phyloP scores from a whole-genome alignment of 2,797 vertebrate species.

The Chelidonichthys spinosus region DNA sequence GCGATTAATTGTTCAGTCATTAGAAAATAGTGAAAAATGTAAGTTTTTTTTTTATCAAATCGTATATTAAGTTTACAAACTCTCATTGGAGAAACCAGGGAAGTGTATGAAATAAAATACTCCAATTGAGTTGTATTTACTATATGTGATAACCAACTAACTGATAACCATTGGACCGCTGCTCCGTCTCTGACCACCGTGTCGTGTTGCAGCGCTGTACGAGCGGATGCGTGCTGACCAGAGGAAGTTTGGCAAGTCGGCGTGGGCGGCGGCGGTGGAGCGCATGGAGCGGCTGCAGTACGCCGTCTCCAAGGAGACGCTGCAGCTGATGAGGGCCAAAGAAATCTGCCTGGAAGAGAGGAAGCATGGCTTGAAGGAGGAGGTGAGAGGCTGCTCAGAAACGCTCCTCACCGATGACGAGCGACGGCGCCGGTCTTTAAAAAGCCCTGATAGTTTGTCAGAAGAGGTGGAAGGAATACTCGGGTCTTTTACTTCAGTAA shows the following conservation, averaged over 20 bases:
- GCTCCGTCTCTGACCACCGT: background rate
- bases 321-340: constrained; percentile 97
- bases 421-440: background rate
- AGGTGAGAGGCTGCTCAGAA: constrained; percentile 80
- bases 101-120: too few relatives aligned
- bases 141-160: too few relatives aligned
- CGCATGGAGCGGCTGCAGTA: constrained; percentile 97
- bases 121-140: too few relatives aligned
- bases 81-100: background rate
- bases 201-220: constrained; percentile 84
- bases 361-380: constrained; percentile 92
- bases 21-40: background rate
- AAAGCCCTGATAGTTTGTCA: background rate
- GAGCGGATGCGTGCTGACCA: constrained; percentile 97
- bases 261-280: constrained; percentile 93
- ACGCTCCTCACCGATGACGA: background rate
- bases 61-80: background rate
- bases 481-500: background rate
- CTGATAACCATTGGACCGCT: background rate
- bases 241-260: constrained; percentile 95
- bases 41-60: background rate
- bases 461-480: background rate
- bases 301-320: constrained; percentile 93
- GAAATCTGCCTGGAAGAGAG: constrained; percentile 97
- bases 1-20: background rate